Percentiles rank a stretch among this genome's conserved stretches.
Evolutionary conservation across 1,140 invertebrate species (phyloP).

Genomic region (Drosophila littoralis): DNA sequence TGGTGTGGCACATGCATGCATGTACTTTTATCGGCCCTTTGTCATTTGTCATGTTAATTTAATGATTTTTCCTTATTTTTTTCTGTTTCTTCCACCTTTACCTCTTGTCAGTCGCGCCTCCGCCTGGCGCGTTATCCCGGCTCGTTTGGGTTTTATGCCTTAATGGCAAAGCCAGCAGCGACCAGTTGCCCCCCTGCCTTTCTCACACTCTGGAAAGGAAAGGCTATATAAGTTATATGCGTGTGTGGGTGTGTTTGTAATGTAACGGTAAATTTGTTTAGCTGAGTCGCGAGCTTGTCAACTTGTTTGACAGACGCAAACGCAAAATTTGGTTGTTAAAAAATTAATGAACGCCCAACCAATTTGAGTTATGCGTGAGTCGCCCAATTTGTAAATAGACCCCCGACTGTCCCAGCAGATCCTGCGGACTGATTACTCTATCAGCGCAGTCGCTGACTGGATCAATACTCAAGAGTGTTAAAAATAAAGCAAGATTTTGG

Average conservation of each 20-base stretch:
- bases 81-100: not conserved
- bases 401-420: not conserved
- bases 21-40: constrained; percentile 65
- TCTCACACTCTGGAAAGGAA: not conserved
- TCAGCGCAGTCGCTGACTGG: not conserved
- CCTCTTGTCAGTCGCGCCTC: constrained; percentile 7
- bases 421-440: constrained; percentile 3
- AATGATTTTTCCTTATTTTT: constrained; percentile 56
- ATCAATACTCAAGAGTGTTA: not conserved
- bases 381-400: constrained; percentile 37
- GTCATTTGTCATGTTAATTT: constrained; percentile 79
- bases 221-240: constrained; percentile 45
- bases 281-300: constrained; percentile 39
- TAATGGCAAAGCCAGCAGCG: constrained; percentile 32
- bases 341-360: constrained; percentile 39
- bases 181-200: not conserved
- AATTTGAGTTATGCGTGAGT: constrained; percentile 48
- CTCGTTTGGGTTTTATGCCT: constrained; percentile 50
- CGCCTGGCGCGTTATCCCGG: not conserved
- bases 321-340: constrained; percentile 25
- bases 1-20: constrained; percentile 50
- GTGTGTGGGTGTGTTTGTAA: constrained; percentile 11
- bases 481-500: not conserved
- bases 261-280: constrained; percentile 36
- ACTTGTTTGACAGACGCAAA: constrained; percentile 43